Evolutionary conservation across 1,140 invertebrate species (phyloP).

Genomic region (Pantala flavescens): DNA sequence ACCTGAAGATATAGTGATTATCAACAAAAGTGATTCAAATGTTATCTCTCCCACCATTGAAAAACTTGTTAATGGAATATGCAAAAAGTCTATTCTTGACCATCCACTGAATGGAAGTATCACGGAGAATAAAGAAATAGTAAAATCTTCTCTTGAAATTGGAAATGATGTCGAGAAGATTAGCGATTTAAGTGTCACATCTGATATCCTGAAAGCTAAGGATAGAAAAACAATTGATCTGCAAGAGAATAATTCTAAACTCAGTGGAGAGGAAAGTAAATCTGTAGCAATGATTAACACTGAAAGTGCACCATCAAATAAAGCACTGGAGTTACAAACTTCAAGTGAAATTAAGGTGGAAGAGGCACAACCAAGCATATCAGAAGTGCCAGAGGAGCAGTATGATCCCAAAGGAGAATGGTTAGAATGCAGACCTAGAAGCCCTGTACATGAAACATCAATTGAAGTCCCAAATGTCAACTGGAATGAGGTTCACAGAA

Average conservation of each 20-base stretch:
- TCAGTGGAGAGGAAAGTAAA: no score
- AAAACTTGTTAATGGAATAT: background rate
- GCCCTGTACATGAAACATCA: slow-evolving; percentile 48
- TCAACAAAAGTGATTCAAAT: background rate
- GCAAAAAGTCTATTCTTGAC: background rate
- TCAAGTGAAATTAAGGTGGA: background rate
- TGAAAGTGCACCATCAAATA: no score
- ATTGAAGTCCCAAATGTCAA: slow-evolving; percentile 50
- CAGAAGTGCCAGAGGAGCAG: background rate
- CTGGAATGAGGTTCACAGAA: slow-evolving; percentile 23
- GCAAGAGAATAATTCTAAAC: no score
- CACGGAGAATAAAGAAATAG: background rate
- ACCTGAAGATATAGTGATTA: background rate
- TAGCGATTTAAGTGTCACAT: no score
- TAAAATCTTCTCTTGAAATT: background rate
- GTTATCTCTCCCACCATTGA: background rate
- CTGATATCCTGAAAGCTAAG: no score
- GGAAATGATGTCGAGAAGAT: no score
- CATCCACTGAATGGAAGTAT: background rate
- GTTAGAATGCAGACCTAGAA: slow-evolving; percentile 38
- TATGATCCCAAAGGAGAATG: background rate
- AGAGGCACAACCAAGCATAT: background rate
- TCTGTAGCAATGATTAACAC: no score
- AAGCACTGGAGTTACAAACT: background rate
- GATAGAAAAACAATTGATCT: no score